phyloP scores from a whole-genome alignment of 2,113 vertebrate species.

The Parotia lawesii region DNA sequence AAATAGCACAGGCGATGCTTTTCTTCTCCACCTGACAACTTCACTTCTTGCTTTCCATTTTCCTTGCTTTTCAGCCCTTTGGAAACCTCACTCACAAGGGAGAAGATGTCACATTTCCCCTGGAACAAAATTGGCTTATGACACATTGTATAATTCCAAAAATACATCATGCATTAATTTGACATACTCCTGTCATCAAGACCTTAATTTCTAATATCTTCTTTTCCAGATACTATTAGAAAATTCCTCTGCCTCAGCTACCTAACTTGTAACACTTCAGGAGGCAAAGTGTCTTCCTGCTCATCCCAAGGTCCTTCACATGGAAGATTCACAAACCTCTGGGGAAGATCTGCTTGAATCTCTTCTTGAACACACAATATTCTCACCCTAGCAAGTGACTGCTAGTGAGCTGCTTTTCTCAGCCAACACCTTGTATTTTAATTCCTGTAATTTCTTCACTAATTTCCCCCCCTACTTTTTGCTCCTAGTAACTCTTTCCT shows the following conservation, averaged over 20 bases:
- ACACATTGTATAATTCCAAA: constrained; percentile 17
- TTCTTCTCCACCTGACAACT: constrained; percentile 17
- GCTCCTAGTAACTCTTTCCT: background rate
- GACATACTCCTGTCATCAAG: constrained; percentile 17
- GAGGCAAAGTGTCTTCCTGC: background rate
- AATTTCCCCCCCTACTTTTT: background rate
- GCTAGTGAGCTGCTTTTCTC: background rate
- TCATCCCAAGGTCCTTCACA: background rate
- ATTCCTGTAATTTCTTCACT: background rate
- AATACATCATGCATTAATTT: constrained; percentile 35
- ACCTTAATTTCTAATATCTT: constrained; percentile 15
- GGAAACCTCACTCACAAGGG: background rate
- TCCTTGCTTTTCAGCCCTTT: constrained; percentile 20
- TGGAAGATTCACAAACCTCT: background rate
- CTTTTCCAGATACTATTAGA: background rate
- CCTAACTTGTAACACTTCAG: background rate
- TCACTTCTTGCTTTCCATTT: constrained; percentile 14
- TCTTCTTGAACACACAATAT: background rate
- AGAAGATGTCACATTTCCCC: constrained; percentile 28
- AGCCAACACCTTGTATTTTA: background rate
- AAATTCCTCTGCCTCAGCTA: background rate
- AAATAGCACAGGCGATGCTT: background rate
- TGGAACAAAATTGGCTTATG: constrained; percentile 48
- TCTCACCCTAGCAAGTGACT: background rate
- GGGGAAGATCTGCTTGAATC: background rate